Evolutionary conservation across 2,888 invertebrate species (phyloP), one percentile per base, ranked within the genome.

Genomic region (Acholoe squamosa): DNA sequence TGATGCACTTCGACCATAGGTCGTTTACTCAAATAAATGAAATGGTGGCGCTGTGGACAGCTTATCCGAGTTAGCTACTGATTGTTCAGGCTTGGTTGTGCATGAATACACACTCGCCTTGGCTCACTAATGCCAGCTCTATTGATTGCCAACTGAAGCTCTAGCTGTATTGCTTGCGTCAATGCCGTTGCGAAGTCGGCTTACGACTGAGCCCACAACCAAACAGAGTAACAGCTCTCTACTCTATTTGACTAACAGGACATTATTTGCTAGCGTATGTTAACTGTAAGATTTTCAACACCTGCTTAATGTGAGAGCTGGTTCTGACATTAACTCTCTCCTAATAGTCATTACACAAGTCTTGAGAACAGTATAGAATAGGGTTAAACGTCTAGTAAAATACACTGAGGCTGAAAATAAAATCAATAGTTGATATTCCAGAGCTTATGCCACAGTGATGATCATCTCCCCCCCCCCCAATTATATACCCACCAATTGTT

Each of bases 141-240:
- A 80, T 80, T 80, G 80, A 80, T 80, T 80, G 80, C 80, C 80
- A 80, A 43, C 80, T 43, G 80, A 80, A 16, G 80, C 43, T 34
- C 34, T 80, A 34, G 80, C 43, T 34, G 80, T 34, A 43, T 43
- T 80, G 80, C 80, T 43, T 33, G 80, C 34, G 80, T 80, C 43
- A 80, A 80, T 34, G 80, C 80, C 80, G 80, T 43, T 80, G 80
- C 43, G 80, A 80, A 33, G 80, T n/a, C 19, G 80, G 80, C 80
- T 80, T 80, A 80, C 80, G 33, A 16, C 80, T 43, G 5, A 80
- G 61, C 61, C 61, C 61, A 61, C 22, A 61, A 14, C 71, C 71
- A 71, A 80, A 80, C 80, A 33, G 33, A 80, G 80, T 80, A 34
- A 80, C 80, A 33, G 80, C 43, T 34, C 80, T 43, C 19, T 33